phyloP scores from a whole-genome alignment of 2,888 invertebrate genomes.

The Epinotia bilunana region DNA sequence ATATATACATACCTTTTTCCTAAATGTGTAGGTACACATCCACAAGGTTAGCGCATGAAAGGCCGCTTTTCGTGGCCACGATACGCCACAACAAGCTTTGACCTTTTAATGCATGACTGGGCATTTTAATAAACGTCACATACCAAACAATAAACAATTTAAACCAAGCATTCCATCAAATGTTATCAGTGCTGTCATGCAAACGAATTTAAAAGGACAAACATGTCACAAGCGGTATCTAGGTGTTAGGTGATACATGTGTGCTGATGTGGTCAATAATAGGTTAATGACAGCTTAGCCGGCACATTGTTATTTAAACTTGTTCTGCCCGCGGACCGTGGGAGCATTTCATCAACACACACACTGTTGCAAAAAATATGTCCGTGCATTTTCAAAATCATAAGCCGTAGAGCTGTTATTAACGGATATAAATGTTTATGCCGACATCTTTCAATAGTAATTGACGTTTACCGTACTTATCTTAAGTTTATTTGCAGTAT shows the following conservation, averaged over 20 bases:
- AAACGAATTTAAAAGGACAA: conserved; percentile 31
- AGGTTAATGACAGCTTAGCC: conserved; percentile 20
- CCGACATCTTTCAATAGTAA: conserved; percentile 33
- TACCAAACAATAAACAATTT: conserved; percentile 41
- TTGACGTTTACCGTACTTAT: conserved; percentile 25
- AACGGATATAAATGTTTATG: conserved; percentile 33
- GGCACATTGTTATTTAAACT: conserved; percentile 53
- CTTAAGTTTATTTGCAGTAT: conserved; percentile 17
- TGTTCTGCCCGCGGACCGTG: conserved; percentile 67
- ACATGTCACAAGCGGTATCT: conserved; percentile 22
- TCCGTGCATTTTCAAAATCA: conserved; percentile 14
- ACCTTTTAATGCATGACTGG: conserved; percentile 40
- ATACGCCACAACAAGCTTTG: conserved; percentile 34
- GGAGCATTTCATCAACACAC: conserved; percentile 66
- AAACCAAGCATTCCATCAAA: conserved; percentile 35
- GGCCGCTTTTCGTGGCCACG: conserved; percentile 9
- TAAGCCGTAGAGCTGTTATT: conserved; percentile 32
- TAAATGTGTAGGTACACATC: conserved; percentile 9
- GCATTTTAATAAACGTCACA: conserved; percentile 40
- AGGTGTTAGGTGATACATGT: conserved; percentile 3
- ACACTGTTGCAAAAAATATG: conserved; percentile 72
- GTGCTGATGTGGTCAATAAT: conserved; percentile 47
- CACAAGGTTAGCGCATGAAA: conserved; percentile 24
- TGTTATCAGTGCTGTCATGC: conserved; percentile 34
- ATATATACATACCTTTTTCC: not conserved